Evolutionary conservation across 2,888 invertebrate genomes (phyloP), one percentile per base, ranked within the genome.

Genomic region (Drosophila nr. perissopoda): DNA sequence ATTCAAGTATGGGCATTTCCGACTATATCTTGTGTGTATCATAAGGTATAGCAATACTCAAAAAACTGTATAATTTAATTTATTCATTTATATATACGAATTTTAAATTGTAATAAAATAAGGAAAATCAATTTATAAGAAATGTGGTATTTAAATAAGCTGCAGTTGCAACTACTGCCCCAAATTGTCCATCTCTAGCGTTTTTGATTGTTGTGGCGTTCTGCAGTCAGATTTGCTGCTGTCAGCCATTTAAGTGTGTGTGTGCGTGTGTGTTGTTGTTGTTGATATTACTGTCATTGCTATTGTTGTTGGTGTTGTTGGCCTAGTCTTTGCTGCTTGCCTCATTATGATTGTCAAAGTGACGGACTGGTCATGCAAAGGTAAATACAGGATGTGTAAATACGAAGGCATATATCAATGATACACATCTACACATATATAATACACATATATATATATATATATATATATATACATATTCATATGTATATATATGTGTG

Each of bases 361-460:
- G 85, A 88, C 90, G 89, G 83, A 86, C 90, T 88, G 90, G 87
- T 83, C 85, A 90, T 85, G 86, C 75, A 78, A 86, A 90, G 89
- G 85, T 86, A 86, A 90, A 86, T 89, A 90, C 80, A 74, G 80
- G 76, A 86, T 86, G 89, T 76, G 87, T 86, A 88, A 90, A 86
- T 88, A 90, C 87, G 78, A 78, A 86, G 73, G 56, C 70, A 81
- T 59, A 64, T 75, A 73, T 69, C 73, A 81, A 80, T 56, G 65
- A 80, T 76, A 76, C n/a, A 27, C 10, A 18, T 27, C n/a, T 29
- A 29, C 6, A 27, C 5, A 18, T 27, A 49, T 18, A 29, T 27
- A 16, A n/a, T 13, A 13, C 31, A 8, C 31, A 49, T 1, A 27
- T 5, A 49, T 8, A 8, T 16, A 27, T 27, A 49, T 5, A 51